Conservation (phyloP, 1,140 invertebrate genomes). For the Brachionus manjavacas region DNA sequence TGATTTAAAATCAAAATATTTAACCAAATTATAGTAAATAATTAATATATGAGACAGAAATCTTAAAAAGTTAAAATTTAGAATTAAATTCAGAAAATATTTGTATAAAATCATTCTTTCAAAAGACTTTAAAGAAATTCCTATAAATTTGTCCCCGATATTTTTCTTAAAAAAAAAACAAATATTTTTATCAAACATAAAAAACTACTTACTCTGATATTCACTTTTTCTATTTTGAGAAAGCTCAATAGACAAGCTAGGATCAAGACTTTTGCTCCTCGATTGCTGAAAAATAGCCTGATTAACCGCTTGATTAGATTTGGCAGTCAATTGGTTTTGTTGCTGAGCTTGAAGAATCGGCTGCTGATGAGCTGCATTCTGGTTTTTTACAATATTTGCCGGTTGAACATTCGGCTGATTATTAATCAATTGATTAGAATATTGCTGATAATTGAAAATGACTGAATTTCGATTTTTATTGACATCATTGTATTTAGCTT, state of each 20-base stretch:
- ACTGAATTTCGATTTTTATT: slow-evolving; percentile 28
- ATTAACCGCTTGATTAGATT: background rate
- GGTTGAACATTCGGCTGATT: slow-evolving; percentile 1
- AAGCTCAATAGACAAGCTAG: background rate
- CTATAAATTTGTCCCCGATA: background rate
- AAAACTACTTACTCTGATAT: background rate
- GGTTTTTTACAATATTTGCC: background rate
- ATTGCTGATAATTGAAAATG: slow-evolving; percentile 13
- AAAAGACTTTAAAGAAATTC: background rate
- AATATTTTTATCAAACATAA: background rate
- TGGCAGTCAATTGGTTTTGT: background rate
- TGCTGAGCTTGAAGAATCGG: background rate
- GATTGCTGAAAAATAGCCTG: background rate
- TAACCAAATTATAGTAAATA: background rate
- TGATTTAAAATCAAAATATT: background rate
- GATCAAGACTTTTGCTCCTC: slow-evolving; percentile 34
- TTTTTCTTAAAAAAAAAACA: background rate
- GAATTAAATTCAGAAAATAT: background rate
- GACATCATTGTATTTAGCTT: background rate
- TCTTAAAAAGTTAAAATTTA: background rate
- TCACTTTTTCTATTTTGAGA: background rate
- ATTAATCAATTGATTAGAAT: slow-evolving; percentile 10
- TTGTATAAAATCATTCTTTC: no score
- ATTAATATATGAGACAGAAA: background rate
- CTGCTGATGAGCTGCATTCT: background rate